Percentiles rank a stretch among this genome's conserved stretches.
These are phyloP conservation scores for Alcis repandata DNA, from an alignment of 2,888 invertebrate genomes.

Conservation along the genomic window DNA sequence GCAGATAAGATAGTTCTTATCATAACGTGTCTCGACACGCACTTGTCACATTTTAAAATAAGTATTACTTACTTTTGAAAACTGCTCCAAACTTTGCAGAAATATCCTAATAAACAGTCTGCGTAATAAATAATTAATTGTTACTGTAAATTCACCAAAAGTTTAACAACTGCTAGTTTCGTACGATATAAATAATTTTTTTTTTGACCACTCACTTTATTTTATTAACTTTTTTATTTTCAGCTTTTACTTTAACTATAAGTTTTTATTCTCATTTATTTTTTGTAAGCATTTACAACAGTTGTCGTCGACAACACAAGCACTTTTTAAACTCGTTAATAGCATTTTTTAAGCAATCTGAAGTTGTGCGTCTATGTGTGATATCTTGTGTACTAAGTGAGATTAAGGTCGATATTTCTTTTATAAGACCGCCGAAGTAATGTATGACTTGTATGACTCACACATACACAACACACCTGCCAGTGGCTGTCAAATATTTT, in stretches of 20 bases:
- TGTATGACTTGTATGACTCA: slow-evolving; percentile 17
- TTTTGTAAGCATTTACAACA: background rate
- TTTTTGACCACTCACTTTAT: no score
- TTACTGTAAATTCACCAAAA: no score
- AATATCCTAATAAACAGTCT: no score
- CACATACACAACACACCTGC: slow-evolving; percentile 14
- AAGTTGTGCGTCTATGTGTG: slow-evolving; percentile 18
- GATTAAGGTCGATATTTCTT: slow-evolving; percentile 52
- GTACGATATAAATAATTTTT: no score
- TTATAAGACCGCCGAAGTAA: slow-evolving; percentile 44
- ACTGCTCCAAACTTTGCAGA: no score
- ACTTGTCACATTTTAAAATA: no score
- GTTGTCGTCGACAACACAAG: background rate
- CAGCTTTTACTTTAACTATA: background rate
- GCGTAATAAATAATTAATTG: no score
- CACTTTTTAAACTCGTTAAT: background rate
- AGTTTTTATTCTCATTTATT: background rate
- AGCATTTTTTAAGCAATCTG: background rate
- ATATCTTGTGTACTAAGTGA: slow-evolving; percentile 38
- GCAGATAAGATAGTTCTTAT: no score
- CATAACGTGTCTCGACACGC: no score
- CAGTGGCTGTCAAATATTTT: slow-evolving; percentile 46
- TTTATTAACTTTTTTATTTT: background rate
- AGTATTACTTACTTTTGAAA: no score
- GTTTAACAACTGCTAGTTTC: no score